These are phyloP conservation scores for Chesias legatella DNA, from an alignment of 2,888 invertebrate genomes.

Conservation along the genomic window DNA sequence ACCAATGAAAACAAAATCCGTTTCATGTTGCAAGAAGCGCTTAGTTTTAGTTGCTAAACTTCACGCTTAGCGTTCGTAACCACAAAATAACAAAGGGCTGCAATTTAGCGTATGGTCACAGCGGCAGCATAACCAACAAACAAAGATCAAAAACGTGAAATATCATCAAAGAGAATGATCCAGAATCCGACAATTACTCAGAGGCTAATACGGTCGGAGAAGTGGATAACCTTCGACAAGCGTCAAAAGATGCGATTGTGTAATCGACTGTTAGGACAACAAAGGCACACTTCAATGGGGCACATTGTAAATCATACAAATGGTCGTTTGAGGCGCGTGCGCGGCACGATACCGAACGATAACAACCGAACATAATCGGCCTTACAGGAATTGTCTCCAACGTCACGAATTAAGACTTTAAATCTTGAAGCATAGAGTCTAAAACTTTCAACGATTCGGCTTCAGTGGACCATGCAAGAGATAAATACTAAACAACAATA, in stretches of 20 bases:
- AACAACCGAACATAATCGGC: constrained; percentile 41
- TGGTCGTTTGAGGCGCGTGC: constrained; percentile 71
- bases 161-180: constrained; percentile 41
- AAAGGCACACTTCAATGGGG: constrained; percentile 61
- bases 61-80: constrained; percentile 19
- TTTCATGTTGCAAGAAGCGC: constrained; percentile 18
- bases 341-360: constrained; percentile 50
- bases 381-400: constrained; percentile 31
- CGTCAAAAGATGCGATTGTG: constrained; percentile 63
- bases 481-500: constrained; percentile 53
- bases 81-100: constrained; percentile 29
- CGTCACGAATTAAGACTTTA: constrained; percentile 37
- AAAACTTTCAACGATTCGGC: constrained; percentile 29
- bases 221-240: constrained; percentile 59
- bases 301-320: constrained; percentile 69
- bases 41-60: constrained; percentile 10
- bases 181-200: constrained; percentile 13
- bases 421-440: constrained; percentile 31
- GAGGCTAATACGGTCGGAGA: constrained; percentile 29
- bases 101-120: constrained; percentile 30
- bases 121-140: constrained; percentile 29
- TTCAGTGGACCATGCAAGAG: constrained; percentile 39
- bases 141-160: constrained; percentile 63
- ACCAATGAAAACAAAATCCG: no score
- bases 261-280: constrained; percentile 63